These are phyloP conservation scores for Anguilla japonica DNA, from an alignment of 2,113 vertebrate genomes.

Conservation along the genomic window DNA sequence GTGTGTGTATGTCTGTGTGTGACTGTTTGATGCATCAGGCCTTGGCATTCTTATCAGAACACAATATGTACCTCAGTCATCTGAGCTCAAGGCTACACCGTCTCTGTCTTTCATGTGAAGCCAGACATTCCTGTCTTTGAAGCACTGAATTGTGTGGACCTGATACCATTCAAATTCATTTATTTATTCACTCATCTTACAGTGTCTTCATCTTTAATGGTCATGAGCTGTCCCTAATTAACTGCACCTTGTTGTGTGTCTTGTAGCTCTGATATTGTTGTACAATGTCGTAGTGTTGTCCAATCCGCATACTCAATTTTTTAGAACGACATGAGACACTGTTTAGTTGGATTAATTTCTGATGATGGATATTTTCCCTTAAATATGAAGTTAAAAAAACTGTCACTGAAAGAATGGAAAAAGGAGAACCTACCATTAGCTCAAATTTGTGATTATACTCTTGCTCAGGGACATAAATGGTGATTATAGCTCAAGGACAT, in stretches of 20 bases:
- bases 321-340: neutral
- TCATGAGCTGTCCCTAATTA: conserved; percentile 59
- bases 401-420: neutral
- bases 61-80: neutral
- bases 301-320: neutral
- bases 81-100: conserved; percentile 38
- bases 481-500: neutral
- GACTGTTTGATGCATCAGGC: neutral
- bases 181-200: neutral
- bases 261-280: neutral
- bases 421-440: neutral
- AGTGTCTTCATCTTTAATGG: conserved; percentile 40
- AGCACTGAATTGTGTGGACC: conserved; percentile 57
- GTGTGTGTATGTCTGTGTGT: too few relatives aligned
- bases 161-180: conserved; percentile 41
- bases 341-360: neutral
- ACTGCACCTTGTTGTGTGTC: conserved; percentile 34
- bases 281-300: neutral
- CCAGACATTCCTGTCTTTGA: conserved; percentile 58
- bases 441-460: neutral
- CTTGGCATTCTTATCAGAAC: neutral
- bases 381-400: neutral
- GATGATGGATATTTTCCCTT: neutral
- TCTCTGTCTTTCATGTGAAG: conserved; percentile 55
- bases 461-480: too few relatives aligned